Conservation (phyloP, 2,888 invertebrate genomes). For the Mesorhabditis belari region DNA sequence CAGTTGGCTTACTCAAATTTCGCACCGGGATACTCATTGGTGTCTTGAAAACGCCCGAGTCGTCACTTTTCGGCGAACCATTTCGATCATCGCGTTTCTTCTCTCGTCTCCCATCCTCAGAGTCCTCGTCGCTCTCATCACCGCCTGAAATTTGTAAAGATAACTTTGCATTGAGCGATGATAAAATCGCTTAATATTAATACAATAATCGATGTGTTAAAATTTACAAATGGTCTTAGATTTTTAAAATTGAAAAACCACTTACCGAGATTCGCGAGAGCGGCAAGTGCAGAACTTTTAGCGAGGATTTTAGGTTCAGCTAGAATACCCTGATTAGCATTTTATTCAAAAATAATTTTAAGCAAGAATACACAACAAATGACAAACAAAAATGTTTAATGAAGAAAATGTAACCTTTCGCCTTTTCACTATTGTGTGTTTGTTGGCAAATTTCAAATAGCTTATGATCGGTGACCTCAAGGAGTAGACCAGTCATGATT, state of each 20-base stretch:
- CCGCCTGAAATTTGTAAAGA: too few species aligned
- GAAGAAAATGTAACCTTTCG: not conserved
- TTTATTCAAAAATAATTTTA: not conserved
- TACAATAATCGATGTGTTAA: not conserved
- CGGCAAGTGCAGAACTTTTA: slow-evolving; percentile 32
- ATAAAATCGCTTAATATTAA: too few species aligned
- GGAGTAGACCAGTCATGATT: not conserved
- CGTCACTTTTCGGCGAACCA: not conserved
- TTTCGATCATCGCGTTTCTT: not conserved
- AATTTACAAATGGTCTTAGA: not conserved
- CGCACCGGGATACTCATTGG: slow-evolving; percentile 27
- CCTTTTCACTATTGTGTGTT: too few species aligned
- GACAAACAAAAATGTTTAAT: not conserved
- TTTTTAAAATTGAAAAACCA: not conserved
- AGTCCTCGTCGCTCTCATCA: not conserved
- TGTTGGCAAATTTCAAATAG: too few species aligned
- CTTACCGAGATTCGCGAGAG: slow-evolving; percentile 29
- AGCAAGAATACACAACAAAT: not conserved
- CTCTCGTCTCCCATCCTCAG: not conserved
- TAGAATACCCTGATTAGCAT: not conserved
- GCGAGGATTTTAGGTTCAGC: slow-evolving; percentile 23
- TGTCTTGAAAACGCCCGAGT: slow-evolving; percentile 16
- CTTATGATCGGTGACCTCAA: not conserved
- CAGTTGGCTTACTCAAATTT: slow-evolving; percentile 16
- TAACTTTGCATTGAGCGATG: too few species aligned